Evolutionary conservation across 2,797 vertebrate genomes (phyloP).

Genomic region (Xyrichtys novacula): DNA sequence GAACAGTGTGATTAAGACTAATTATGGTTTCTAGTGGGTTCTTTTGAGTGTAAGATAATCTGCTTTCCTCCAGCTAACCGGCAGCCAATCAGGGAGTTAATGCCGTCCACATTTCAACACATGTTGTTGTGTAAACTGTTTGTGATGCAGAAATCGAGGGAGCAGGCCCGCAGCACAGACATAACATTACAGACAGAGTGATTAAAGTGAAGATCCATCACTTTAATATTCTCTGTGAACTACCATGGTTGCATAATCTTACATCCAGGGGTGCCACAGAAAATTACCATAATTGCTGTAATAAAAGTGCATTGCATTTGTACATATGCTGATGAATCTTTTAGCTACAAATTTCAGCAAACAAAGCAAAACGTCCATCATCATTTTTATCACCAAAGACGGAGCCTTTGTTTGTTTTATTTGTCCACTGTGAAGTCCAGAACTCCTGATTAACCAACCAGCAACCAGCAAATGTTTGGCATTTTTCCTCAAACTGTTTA

Average conservation of each 20-base stretch:
- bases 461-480: neutral
- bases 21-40: conserved; percentile 19
- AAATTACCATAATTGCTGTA: no score
- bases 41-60: conserved; percentile 7
- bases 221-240: neutral
- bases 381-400: neutral
- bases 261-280: no score
- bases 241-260: no score
- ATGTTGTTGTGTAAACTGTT: neutral
- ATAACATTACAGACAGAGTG: neutral
- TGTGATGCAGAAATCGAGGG: neutral
- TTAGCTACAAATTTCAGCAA: no score
- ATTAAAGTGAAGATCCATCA: neutral
- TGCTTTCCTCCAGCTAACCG: conserved; percentile 4
- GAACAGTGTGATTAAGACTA: conserved; percentile 31
- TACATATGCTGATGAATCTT: no score
- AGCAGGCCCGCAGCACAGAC: neutral
- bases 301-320: no score
- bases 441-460: neutral
- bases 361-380: neutral
- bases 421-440: neutral
- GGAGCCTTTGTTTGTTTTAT: neutral
- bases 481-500: conserved; percentile 1
- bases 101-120: conserved; percentile 6
- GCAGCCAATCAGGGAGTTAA: conserved; percentile 19